A percentile compares a stretch with the other conserved stretches of the same genome.
phyloP scores from a whole-genome alignment of 2,113 vertebrate genomes.

The Tympanuchus pallidicinctus region DNA sequence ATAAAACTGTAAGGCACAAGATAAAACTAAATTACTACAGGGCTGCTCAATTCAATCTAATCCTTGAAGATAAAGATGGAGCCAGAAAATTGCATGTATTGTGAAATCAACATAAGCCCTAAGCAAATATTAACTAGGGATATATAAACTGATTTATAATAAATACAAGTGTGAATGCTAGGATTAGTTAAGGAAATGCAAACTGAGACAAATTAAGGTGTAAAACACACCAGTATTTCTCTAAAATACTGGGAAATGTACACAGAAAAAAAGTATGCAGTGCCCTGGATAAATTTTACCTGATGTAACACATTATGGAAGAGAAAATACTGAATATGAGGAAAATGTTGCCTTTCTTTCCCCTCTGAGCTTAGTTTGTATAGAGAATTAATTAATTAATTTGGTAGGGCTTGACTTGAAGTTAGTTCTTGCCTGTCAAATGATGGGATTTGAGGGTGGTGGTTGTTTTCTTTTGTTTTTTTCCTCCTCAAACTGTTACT shows the following conservation, averaged over 20 bases:
- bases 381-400: too few relatives aligned
- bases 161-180: constrained; percentile 79
- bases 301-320: background rate
- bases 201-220: constrained; percentile 1
- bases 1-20: constrained; percentile 84
- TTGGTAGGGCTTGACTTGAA: background rate
- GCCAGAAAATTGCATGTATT: constrained; percentile 83
- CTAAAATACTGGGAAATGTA: background rate
- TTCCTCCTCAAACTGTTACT: background rate
- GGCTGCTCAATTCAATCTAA: constrained; percentile 82
- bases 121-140: constrained; percentile 84
- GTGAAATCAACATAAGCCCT: constrained; percentile 83
- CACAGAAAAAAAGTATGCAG: background rate
- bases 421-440: background rate
- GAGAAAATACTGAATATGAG: background rate
- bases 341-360: background rate
- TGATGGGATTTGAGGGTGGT: background rate
- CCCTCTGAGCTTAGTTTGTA: background rate
- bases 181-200: constrained; percentile 78
- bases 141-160: constrained; percentile 84
- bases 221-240: constrained; percentile 29
- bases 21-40: constrained; percentile 87
- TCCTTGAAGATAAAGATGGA: constrained; percentile 83
- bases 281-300: background rate
- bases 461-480: background rate